These are phyloP conservation scores for Halcyon leucocephala DNA, from an alignment of 2,797 vertebrate species.

Conservation along the genomic window DNA sequence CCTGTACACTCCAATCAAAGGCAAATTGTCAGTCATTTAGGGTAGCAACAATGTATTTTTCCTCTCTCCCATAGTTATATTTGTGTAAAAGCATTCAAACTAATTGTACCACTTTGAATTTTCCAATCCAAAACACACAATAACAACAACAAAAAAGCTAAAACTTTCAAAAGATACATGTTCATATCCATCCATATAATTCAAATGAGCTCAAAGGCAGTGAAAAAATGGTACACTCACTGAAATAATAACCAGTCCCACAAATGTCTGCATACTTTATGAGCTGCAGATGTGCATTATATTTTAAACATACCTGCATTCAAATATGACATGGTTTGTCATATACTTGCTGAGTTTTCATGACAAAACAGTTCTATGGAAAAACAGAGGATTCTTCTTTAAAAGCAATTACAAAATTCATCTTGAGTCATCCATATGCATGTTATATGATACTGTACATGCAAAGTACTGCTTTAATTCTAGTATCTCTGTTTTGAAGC, in stretches of 20 bases:
- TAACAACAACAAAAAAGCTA: background rate
- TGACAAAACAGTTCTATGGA: slow-evolving; percentile 12
- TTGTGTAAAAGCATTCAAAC: background rate
- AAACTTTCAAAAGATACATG: background rate
- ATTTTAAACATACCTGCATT: slow-evolving; percentile 27
- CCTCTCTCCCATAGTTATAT: background rate
- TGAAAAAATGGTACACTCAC: background rate
- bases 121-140: background rate
- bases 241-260: slow-evolving; percentile 50
- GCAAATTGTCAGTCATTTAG: background rate
- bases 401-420: slow-evolving; percentile 34
- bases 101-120: background rate
- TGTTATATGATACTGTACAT: background rate
- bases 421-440: background rate
- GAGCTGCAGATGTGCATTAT: slow-evolving; percentile 54
- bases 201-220: slow-evolving; percentile 20
- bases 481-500: background rate
- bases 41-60: background rate
- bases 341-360: slow-evolving; percentile 27
- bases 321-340: background rate
- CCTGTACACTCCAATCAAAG: background rate
- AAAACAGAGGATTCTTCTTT: background rate
- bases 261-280: slow-evolving; percentile 57
- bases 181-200: background rate
- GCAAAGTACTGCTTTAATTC: background rate